Base-by-base conservation (phyloP, 2,797 vertebrate species). In the Spondyliosoma cantharus region DNA sequence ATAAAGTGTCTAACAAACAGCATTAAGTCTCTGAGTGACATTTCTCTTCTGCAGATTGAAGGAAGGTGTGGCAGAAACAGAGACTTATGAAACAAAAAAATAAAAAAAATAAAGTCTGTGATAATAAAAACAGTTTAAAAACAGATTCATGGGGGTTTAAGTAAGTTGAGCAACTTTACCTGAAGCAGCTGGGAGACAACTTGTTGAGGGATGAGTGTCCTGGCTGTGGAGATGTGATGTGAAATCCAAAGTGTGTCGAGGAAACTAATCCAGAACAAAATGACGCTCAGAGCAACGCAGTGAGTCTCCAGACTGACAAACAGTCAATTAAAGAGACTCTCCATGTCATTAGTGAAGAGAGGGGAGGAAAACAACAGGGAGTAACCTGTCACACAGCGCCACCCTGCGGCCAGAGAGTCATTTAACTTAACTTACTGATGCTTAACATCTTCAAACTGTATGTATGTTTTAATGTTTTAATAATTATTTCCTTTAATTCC, bases 101-200 rank as follows among this genome's bases (percentile, higher is more conserved):
- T n/a, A 2, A 29, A 20, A 58, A 25, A n/a, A 50, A 53, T 1
- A 25, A 25, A 56, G 1, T 20, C 3, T 7, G 3, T 17, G 4
- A 8, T 37, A 37, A 9, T 7, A 65, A 43, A 20, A 22, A 24
- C 0, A 25, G 0, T 24, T 2, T 8, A 37, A 53, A 50, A 3
- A 19, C 9, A 62, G 7, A 16, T 4, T 20, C 22, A 2, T 32
- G n/a, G 11, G 7, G 3, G 3, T 60, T 42, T 6, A 3, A 78
- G 1, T 20, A 56, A 59, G 7, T 25, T 56, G 3, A 32, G 24
- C 0, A 64, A 25, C 45, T 73, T 81, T 89, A 92, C 91, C 90
- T 90, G 76, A 61, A 64, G 49, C 20, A 45, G 20, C 25, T 25
- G 74, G 14, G 0, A 4, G 12, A 1, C 6, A 2, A 15, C 67